phyloP scores from a whole-genome alignment of 2,888 invertebrate species.

The Amphiduros pacificus region DNA sequence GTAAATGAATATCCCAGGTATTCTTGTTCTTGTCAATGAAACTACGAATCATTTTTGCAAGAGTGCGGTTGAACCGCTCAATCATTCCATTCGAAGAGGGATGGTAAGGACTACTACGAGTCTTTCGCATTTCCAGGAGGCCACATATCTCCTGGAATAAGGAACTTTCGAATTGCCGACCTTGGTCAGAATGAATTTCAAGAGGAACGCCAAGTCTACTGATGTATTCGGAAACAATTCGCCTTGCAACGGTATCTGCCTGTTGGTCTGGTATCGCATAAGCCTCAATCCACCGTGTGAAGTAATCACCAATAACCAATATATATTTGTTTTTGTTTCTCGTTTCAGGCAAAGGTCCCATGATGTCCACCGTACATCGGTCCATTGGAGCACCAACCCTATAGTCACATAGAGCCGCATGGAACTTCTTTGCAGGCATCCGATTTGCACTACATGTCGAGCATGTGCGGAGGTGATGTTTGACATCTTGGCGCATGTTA shows the following conservation, averaged over 20 bases:
- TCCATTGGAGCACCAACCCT: conserved; percentile 30
- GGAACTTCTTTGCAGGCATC: background rate
- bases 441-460: background rate
- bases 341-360: conserved; percentile 27
- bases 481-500: background rate
- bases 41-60: conserved; percentile 30
- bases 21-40: conserved; percentile 32
- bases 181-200: conserved; percentile 29
- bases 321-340: conserved; percentile 27
- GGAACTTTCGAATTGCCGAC: conserved; percentile 20
- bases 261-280: conserved; percentile 27
- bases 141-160: conserved; percentile 25
- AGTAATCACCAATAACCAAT: conserved; percentile 24
- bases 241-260: conserved; percentile 23
- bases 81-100: conserved; percentile 35
- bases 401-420: conserved; percentile 18
- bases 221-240: conserved; percentile 28
- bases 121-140: conserved; percentile 24
- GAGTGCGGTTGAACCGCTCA: conserved; percentile 37
- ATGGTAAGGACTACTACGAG: conserved; percentile 15
- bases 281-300: conserved; percentile 29
- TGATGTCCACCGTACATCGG: conserved; percentile 28
- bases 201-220: conserved; percentile 27
- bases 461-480: background rate
- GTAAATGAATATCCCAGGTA: conserved; percentile 38